Base-by-base conservation (phyloP, 2,113 vertebrate species). In the Strigops habroptila region DNA sequence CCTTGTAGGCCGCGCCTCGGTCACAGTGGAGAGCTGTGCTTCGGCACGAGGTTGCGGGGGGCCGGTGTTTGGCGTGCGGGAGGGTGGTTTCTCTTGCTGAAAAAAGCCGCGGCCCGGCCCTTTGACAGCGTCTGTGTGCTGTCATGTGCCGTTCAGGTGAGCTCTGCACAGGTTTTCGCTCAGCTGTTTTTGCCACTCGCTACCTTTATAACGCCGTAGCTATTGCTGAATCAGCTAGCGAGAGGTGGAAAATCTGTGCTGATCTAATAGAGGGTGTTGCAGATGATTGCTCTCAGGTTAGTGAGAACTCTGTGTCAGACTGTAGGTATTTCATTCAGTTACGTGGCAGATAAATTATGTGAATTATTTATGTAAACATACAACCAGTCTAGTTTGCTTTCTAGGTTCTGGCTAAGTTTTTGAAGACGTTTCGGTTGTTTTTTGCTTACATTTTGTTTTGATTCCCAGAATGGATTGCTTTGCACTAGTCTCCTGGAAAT, bases 61-160 rank as follows among this genome's bases (percentile, higher is more conserved):
- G 14, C 63, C 24, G 0, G n/a, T 6, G 6, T 2, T 1, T 53
- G 46, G 49, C 24, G 14, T 5, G 30, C 3, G 25, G 2, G 5
- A 6, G 12, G 27, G 18, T 3, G 43, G 6, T 5, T 21, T 22
- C 6, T 24, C 3, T 4, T 3, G 2, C 1, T 2, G 7, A 1
- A 5, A 39, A 8, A 31, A 4, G 1, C 9, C 33, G 6, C 18
- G 2, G 3, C 12, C 11, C 3, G 44, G 7, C 15, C 0, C 15
- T 1, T 12, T 31, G 44, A 4, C 30, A 2, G 11, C 11, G 24
- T 8, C 35, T 6, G 3, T 4, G 14, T 1, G 31, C 12, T 18
- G 44, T 10, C 33, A 2, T 18, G 3, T 3, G 44, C 35, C 3
- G 4, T 17, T 11, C 57, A 6, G 62, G 51, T 18, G 74, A 33